These are phyloP conservation scores for Naja naja DNA, from an alignment of 2,113 vertebrate species.

Conservation along the genomic window DNA sequence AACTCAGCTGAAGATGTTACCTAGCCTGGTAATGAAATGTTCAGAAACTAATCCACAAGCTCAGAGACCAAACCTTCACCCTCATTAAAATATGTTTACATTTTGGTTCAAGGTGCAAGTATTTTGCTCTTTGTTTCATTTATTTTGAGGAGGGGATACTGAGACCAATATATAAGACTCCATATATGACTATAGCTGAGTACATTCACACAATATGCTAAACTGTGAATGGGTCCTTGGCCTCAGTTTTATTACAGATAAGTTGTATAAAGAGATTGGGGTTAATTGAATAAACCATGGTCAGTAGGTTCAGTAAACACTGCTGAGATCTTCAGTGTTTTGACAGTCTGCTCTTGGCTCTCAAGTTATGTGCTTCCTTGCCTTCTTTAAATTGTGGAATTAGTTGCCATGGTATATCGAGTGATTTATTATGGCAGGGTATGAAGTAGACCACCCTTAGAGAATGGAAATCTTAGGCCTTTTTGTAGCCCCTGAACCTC, in stretches of 20 bases:
- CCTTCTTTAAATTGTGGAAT: not conserved
- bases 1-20: too few species aligned
- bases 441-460: not conserved
- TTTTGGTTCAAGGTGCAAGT: not conserved
- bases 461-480: not conserved
- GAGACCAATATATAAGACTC: not conserved
- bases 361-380: not conserved
- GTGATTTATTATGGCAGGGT: not conserved
- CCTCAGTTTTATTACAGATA: not conserved
- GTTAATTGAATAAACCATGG: not conserved
- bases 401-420: not conserved
- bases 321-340: not conserved
- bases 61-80: too few species aligned
- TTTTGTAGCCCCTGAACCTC: not conserved
- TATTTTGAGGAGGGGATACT: not conserved
- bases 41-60: too few species aligned
- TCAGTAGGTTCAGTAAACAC: not conserved
- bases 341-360: not conserved
- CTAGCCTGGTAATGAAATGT: too few species aligned
- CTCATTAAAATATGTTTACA: not conserved
- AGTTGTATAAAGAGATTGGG: not conserved
- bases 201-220: not conserved
- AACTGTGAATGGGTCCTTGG: not conserved
- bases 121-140: not conserved
- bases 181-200: not conserved